Evolutionary conservation across 2,113 vertebrate genomes (phyloP).

Genomic region (Myotis brandtii): DNA sequence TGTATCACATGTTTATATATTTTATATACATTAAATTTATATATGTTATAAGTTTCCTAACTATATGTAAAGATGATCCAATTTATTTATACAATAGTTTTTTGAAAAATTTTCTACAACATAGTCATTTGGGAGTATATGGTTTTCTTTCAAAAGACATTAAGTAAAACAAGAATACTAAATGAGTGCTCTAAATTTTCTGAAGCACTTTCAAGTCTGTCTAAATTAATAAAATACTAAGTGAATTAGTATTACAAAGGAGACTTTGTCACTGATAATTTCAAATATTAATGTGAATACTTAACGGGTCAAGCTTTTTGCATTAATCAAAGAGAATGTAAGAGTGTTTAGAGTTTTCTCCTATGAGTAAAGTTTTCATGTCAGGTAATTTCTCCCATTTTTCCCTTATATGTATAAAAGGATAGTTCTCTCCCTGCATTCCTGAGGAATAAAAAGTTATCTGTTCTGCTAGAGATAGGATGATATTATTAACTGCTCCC

Average conservation of each 20-base stretch:
- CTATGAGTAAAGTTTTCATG: conserved; percentile 44
- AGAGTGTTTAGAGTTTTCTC: conserved; percentile 24
- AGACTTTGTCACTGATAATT: conserved; percentile 55
- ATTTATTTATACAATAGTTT: not conserved
- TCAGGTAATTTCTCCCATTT: conserved; percentile 54
- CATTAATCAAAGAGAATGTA: conserved; percentile 60
- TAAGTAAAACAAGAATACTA: conserved; percentile 54
- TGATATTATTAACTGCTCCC: conserved; percentile 45
- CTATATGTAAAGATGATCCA: conserved; percentile 11
- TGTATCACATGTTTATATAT: not conserved
- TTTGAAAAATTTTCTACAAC: conserved; percentile 16
- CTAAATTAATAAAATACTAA: conserved; percentile 72
- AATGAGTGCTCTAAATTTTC: conserved; percentile 5
- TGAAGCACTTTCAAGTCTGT: conserved; percentile 45
- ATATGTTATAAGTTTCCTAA: conserved; percentile 7
- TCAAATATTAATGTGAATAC: conserved; percentile 68
- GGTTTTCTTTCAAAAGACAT: conserved; percentile 49
- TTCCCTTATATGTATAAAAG: conserved; percentile 54
- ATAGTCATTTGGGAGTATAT: not conserved
- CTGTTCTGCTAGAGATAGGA: conserved; percentile 51
- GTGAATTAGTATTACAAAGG: conserved; percentile 65
- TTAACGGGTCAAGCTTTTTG: conserved; percentile 64
- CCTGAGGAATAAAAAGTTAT: conserved; percentile 54
- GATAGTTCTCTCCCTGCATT: conserved; percentile 57
- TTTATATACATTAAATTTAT: not conserved